Conservation (phyloP, 2,888 invertebrate genomes). For the Halictus ligatus region DNA sequence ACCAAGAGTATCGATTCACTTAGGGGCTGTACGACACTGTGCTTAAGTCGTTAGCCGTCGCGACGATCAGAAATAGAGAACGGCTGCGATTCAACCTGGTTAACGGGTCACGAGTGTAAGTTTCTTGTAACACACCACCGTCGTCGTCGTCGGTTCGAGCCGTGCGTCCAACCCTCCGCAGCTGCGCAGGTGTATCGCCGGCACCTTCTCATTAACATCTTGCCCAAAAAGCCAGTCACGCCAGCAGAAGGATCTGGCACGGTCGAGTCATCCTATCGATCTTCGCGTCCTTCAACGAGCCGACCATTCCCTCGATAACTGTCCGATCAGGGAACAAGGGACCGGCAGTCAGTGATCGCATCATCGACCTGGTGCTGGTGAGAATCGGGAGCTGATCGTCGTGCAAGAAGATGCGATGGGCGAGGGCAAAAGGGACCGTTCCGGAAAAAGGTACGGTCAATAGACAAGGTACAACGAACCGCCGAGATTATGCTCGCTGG, state of each 20-base stretch:
- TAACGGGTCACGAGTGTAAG: constrained; percentile 6
- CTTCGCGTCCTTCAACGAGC: constrained; percentile 6
- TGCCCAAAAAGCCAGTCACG: constrained; percentile 76
- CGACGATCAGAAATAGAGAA: not conserved
- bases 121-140: constrained; percentile 24
- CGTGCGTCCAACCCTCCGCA: constrained; percentile 58
- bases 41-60: not conserved
- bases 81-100: not conserved
- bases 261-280: constrained; percentile 58
- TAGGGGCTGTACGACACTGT: not conserved
- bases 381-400: constrained; percentile 42
- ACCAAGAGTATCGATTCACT: constrained; percentile 3
- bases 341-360: not conserved
- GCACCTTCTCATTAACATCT: constrained; percentile 79
- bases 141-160: constrained; percentile 32
- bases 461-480: not conserved
- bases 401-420: constrained; percentile 81
- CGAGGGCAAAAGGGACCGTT: constrained; percentile 80
- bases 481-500: not conserved
- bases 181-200: constrained; percentile 79
- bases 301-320: not conserved
- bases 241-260: constrained; percentile 66
- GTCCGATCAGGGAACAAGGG: not conserved
- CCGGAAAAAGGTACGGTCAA: constrained; percentile 77
- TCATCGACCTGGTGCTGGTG: constrained; percentile 11